phyloP scores from a whole-genome alignment of 2,888 invertebrate genomes.

The Dusona sp. region DNA sequence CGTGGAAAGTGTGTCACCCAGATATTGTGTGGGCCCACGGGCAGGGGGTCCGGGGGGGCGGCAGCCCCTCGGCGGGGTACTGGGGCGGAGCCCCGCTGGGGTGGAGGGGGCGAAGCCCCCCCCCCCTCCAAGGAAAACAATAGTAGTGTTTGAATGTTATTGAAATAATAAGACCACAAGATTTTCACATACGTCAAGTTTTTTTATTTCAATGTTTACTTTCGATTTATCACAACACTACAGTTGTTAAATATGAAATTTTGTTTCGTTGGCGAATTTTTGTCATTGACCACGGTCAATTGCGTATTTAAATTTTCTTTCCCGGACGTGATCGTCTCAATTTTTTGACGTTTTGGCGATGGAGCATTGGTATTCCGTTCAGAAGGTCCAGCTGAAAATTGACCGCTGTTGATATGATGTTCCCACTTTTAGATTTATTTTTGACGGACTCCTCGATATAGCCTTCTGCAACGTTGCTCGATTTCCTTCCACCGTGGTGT shows the following conservation, averaged over 20 bases:
- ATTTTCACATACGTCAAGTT: neutral
- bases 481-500: slow-evolving; percentile 66
- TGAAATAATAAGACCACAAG: slow-evolving; percentile 1
- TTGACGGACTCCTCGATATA: slow-evolving; percentile 66
- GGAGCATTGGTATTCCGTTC: slow-evolving; percentile 30
- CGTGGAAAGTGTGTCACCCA: too few relatives aligned
- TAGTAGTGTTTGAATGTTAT: neutral
- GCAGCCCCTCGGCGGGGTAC: too few relatives aligned
- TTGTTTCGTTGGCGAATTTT: slow-evolving; percentile 5
- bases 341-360: slow-evolving; percentile 39
- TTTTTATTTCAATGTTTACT: neutral
- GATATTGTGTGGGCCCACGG: too few relatives aligned
- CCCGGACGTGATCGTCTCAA: slow-evolving; percentile 32
- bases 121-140: neutral
- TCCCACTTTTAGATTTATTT: slow-evolving; percentile 30
- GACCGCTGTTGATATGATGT: slow-evolving; percentile 8
- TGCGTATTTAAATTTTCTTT: neutral
- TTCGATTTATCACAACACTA: slow-evolving; percentile 25
- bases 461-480: slow-evolving; percentile 68
- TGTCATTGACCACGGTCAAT: neutral
- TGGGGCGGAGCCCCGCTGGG: too few relatives aligned
- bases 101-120: neutral
- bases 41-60: neutral
- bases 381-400: slow-evolving; percentile 27
- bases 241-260: slow-evolving; percentile 32